Base-by-base conservation (phyloP, 37 sponge, comb jelly and placozoan genomes). In the Crambe crambe region DNA sequence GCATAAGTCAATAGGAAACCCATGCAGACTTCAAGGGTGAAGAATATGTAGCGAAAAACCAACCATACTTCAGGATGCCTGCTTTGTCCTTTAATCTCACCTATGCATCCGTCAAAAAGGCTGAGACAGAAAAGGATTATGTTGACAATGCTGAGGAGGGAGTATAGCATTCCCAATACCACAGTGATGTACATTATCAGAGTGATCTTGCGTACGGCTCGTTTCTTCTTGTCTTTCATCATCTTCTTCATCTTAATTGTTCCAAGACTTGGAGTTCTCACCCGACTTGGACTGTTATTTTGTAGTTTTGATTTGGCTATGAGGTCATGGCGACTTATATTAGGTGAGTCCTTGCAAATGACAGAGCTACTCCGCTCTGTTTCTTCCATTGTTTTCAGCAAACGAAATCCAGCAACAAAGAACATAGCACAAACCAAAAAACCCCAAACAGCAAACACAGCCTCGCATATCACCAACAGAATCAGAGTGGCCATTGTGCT, bases 371-470 rank as follows among this genome's bases (percentile, higher is more conserved):
- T 59, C 59, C 51, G 43, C 10, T 57, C 79, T 3, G 77, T 51
- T 6, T 37, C 34, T 41, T 78, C 62, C 17, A 85, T 30, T 26
- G 73, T 73, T 71, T 72, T 70, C 37, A 85, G 73, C 43, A 89
- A 59, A 1, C 80, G 47, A 21, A 60, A 34, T 21, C 90, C 90
- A 38, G 73, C 80, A 32, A 85, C 6, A 4, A 85, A 21, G 69
- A 74, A 90, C 9, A 58, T 20, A 17, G 77, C 67, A 41, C 91
- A 90, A 21, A 90, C 75, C 0, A 90, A 22, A 22, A 86, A 59
- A 4, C 91, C 91, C 86, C 86, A 85, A 0, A 77, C 3, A 22
- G 74, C 25, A 56, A 84, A 90, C 2, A 86, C 36, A 35, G 62
- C 43, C 40, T 90, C 86, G 42, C 91, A 90, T 9, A 15, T 43